These are phyloP conservation scores for Cremastinae sp. DNA, from an alignment of 2,888 invertebrate species.

Conservation along the genomic window DNA sequence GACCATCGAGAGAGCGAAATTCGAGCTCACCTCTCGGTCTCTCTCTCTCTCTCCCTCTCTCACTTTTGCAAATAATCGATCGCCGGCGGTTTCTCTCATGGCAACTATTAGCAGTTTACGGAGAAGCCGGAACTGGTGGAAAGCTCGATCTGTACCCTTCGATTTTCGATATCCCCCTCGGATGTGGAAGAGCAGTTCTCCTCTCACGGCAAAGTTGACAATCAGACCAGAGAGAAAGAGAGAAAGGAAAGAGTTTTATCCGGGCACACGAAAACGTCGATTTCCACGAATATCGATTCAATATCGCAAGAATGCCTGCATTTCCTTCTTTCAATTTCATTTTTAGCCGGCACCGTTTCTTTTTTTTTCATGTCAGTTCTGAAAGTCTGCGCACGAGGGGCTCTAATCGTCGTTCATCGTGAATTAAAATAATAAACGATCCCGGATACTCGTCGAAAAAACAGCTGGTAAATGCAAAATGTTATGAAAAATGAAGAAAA, in stretches of 20 bases:
- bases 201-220: not conserved
- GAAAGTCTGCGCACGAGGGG: too few species aligned
- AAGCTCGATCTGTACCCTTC: slow-evolving; percentile 44
- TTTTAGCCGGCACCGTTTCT: not conserved
- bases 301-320: not conserved
- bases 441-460: slow-evolving; percentile 2
- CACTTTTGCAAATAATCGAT: slow-evolving; percentile 46
- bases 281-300: not conserved
- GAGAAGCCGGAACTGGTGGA: slow-evolving; percentile 48
- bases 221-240: not conserved
- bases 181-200: slow-evolving; percentile 39
- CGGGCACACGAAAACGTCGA: slow-evolving; percentile 3
- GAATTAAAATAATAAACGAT: too few species aligned
- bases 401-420: too few species aligned
- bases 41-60: slow-evolving; percentile 1
- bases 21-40: slow-evolving; percentile 1
- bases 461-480: too few species aligned
- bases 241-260: not conserved
- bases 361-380: slow-evolving; percentile 8
- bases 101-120: slow-evolving; percentile 54
- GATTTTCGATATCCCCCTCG: slow-evolving; percentile 53
- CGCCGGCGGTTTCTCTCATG: slow-evolving; percentile 41
- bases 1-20: slow-evolving; percentile 39
- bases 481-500: too few species aligned
- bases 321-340: not conserved